Base-by-base conservation (phyloP, 2,888 invertebrate genomes). In the Parnassius smintheus region DNA sequence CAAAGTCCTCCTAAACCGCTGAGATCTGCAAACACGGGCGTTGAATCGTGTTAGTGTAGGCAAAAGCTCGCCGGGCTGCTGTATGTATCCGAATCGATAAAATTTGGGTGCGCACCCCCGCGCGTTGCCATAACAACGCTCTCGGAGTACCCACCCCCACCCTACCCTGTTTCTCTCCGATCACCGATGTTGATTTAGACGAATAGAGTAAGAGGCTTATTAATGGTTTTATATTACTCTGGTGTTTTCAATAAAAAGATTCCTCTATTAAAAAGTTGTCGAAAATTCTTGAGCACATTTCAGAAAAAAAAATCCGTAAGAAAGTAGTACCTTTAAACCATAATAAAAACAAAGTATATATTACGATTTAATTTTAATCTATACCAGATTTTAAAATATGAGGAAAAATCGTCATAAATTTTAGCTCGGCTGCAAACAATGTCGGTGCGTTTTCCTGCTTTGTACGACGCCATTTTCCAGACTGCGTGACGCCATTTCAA, bases 141-240 rank as follows among this genome's bases (percentile, higher is more conserved):
- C 86, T 80, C 82, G 74, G 77, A 75, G 74, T 73, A 79, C 76
- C 69, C 69, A 78, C 77, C 69, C 70, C 75, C 67, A 66, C 75
- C 68, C 75, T 81, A 68, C 80, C 66, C 77, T 80, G 76, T 82
- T 82, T 84, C 88, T 85, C 88, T 68, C 78, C 82, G 84, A 83
- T 86, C 89, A 88, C 83, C 87, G 86, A 87, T 91, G 91, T 91
- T 91, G 91, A 91, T 91, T 91, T 86, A 90, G 91, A 91, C 88
- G 91, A 86, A 91, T 91, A 88, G 91, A 87, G 91, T 90, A 91
- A 91, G 89, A 90, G 89, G 89, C 88, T 91, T 91, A 91, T 88
- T 91, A 91, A 91, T 91, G 91, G 89, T 88, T 88, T 91, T 88
- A 87, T 88, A 85, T 88, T 87, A 82, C 86, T 83, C 78, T 77